Conservation (phyloP, 1,140 invertebrate genomes). For the Heliconius hermathena region DNA sequence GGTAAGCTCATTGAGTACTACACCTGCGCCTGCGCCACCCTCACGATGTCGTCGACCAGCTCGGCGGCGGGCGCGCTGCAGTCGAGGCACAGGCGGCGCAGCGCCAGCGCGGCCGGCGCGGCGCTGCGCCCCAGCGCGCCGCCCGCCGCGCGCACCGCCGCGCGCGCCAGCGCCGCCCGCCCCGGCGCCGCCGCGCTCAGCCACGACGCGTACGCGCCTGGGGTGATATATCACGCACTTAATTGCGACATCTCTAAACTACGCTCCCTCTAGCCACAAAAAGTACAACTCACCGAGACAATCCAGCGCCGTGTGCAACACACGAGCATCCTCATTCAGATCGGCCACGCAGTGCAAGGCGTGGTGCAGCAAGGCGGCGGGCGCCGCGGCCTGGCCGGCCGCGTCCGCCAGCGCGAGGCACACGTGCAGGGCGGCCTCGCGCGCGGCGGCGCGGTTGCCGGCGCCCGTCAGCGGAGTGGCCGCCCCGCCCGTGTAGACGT, state of each 20-base stretch:
- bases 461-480: too few species aligned
- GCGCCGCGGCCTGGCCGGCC: slow-evolving; percentile 84
- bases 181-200: slow-evolving; percentile 85
- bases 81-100: slow-evolving; percentile 92
- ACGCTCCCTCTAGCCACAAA: too few species aligned
- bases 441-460: not conserved
- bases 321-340: slow-evolving; percentile 66
- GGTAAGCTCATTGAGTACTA: too few species aligned
- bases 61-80: slow-evolving; percentile 88
- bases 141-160: slow-evolving; percentile 86
- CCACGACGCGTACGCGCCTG: slow-evolving; percentile 92
- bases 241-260: too few species aligned
- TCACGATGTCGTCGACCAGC: slow-evolving; percentile 87
- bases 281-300: slow-evolving; percentile 84
- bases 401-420: slow-evolving; percentile 91
- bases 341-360: slow-evolving; percentile 86
- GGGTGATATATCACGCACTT: not conserved
- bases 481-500: slow-evolving; percentile 83
- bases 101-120: slow-evolving; percentile 92
- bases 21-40: slow-evolving; percentile 81
- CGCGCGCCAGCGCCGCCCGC: slow-evolving; percentile 84
- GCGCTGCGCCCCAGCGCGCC: slow-evolving; percentile 86
- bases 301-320: slow-evolving; percentile 86
- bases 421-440: slow-evolving; percentile 91
- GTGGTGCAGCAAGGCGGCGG: slow-evolving; percentile 85